Percentiles rank a stretch among this genome's conserved stretches.
These are phyloP conservation scores for Calyptomena viridis DNA, from an alignment of 2,113 vertebrate species.

Conservation along the genomic window DNA sequence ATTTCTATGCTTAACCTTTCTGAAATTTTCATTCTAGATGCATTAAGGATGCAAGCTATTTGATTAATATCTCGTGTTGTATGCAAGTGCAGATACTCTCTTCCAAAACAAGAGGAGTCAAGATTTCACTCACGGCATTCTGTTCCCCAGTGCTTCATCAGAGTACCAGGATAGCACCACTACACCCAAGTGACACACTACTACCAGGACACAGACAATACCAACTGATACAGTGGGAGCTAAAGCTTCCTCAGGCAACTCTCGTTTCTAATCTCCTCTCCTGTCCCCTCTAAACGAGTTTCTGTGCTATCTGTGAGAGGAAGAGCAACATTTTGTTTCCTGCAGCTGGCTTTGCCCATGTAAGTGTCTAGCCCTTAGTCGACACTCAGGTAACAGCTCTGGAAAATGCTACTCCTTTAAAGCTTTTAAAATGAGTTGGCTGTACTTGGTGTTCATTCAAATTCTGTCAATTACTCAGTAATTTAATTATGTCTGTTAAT, in stretches of 20 bases:
- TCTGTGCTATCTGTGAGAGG: not conserved
- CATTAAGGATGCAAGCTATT: not conserved
- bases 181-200: not conserved
- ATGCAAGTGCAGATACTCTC: not conserved
- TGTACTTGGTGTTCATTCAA: not conserved
- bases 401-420: not conserved
- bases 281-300: not conserved
- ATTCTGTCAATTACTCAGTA: slow-evolving; percentile 5
- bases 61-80: not conserved
- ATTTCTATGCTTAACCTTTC: not conserved
- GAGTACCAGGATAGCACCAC: not conserved
- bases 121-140: not conserved
- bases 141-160: not conserved
- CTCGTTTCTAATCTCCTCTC: not conserved
- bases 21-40: not conserved
- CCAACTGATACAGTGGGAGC: not conserved
- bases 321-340: not conserved
- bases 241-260: not conserved
- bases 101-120: not conserved
- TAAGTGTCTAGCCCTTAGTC: not conserved
- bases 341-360: not conserved
- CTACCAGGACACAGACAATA: not conserved
- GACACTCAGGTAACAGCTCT: not conserved
- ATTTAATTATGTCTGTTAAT: not conserved
- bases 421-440: not conserved